These are phyloP conservation scores for Holothuria leucospilota DNA, from an alignment of 53 echinoderm and acorn worm species.

Conservation along the genomic window DNA sequence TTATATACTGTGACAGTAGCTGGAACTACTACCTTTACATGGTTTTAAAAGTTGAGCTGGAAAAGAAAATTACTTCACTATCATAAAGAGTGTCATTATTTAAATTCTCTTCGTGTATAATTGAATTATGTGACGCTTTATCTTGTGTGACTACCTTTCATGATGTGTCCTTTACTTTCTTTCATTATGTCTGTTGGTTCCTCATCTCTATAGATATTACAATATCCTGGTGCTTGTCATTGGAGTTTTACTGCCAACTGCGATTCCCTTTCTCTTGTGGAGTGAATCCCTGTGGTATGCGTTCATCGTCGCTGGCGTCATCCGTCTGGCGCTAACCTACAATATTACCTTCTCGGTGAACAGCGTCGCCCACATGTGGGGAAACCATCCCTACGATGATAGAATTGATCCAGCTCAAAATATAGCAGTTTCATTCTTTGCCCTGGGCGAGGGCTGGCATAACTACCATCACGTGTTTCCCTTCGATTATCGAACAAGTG, in stretches of 20 bases:
- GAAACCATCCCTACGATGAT: constrained; percentile 30
- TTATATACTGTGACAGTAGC: no score
- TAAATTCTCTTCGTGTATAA: no score
- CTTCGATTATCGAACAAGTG: constrained; percentile 51
- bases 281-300: constrained; percentile 76
- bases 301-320: constrained; percentile 57
- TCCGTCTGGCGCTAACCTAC: constrained; percentile 54
- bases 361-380: constrained; percentile 53
- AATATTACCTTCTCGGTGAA: constrained; percentile 47
- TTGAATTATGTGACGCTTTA: no score
- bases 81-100: no score
- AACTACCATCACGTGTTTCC: constrained; percentile 63
- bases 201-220: constrained; percentile 65
- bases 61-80: no score
- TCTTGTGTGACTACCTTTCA: no score
- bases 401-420: constrained; percentile 42
- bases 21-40: no score
- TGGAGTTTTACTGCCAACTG: constrained; percentile 63
- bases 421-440: constrained; percentile 30
- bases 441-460: constrained; percentile 57
- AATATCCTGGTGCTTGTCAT: constrained; percentile 46
- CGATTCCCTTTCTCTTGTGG: constrained; percentile 70
- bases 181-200: no score
- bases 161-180: no score
- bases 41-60: no score